Conservation (phyloP, 2,797 vertebrate genomes). For the Pseudochaenichthys georgianus region DNA sequence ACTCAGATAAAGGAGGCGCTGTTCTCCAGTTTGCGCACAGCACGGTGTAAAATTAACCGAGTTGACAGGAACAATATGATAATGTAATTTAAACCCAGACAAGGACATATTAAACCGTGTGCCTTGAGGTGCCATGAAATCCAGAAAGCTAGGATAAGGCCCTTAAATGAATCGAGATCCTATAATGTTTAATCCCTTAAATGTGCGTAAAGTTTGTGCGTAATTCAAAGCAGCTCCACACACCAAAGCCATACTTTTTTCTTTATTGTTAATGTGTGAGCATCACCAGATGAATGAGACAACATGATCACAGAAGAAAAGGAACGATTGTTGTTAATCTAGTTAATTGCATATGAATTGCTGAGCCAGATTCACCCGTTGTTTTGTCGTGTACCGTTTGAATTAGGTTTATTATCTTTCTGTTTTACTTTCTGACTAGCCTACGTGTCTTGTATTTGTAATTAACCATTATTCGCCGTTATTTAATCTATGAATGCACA, state of each 20-base stretch:
- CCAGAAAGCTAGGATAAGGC: not conserved
- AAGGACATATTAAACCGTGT: not conserved
- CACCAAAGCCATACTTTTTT: not conserved
- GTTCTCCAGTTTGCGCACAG: constrained; percentile 67
- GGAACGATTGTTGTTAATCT: not conserved
- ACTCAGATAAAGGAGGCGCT: constrained; percentile 60
- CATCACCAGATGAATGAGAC: not conserved
- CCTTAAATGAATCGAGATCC: constrained; percentile 16
- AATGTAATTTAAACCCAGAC: constrained; percentile 39
- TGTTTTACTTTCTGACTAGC: no score
- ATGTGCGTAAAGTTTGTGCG: not conserved
- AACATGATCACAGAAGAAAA: not conserved
- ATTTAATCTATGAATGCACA: not conserved
- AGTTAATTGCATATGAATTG: not conserved
- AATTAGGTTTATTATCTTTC: not conserved
- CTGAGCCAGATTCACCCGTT: no score
- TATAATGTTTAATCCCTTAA: not conserved
- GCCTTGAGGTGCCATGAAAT: constrained; percentile 44
- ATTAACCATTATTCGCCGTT: not conserved
- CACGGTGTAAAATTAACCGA: constrained; percentile 57
- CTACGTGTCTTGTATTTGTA: not conserved
- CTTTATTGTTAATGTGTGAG: not conserved
- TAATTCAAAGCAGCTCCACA: not conserved
- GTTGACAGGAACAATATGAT: constrained; percentile 58
- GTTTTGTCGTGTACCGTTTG: not conserved